Conservation (phyloP, 2,888 invertebrate genomes). For the Drosophila acutilabella region DNA sequence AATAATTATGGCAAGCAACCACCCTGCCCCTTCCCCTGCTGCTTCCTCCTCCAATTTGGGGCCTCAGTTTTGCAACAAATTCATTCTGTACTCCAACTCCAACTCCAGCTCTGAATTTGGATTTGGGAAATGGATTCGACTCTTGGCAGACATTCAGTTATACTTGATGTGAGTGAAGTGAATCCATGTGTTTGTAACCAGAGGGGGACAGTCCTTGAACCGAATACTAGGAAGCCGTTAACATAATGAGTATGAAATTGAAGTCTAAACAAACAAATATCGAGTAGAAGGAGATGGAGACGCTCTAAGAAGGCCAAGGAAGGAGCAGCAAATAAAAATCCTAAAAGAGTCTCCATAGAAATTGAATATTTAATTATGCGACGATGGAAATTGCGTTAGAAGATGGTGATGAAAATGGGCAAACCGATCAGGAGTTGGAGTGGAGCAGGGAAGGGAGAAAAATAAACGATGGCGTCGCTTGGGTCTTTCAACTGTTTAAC, state of each 20-base stretch:
- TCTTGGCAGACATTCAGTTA: conserved; percentile 35
- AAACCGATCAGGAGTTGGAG: conserved; percentile 33
- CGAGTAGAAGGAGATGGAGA: not conserved
- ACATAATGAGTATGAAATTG: conserved; percentile 77
- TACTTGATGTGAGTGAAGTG: conserved; percentile 24
- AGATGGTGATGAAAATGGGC: conserved; percentile 72
- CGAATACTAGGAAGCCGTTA: conserved; percentile 42
- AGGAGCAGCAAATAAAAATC: conserved; percentile 49
- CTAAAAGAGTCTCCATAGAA: conserved; percentile 60
- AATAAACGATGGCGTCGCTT: conserved; percentile 37
- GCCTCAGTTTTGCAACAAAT: conserved; percentile 60
- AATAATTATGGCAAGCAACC: conserved; percentile 75
- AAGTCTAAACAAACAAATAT: conserved; percentile 73
- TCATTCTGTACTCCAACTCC: conserved; percentile 73
- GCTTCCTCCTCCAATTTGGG: conserved; percentile 31
- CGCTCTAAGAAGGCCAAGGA: conserved; percentile 3
- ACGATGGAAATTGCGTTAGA: conserved; percentile 64
- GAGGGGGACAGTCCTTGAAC: not conserved
- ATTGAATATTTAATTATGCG: conserved; percentile 78
- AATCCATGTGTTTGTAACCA: conserved; percentile 27
- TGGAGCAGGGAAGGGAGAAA: conserved; percentile 33
- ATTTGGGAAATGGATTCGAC: conserved; percentile 50
- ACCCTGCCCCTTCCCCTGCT: too few species aligned
- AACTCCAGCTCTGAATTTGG: conserved; percentile 26
- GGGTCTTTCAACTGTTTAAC: conserved; percentile 43